Evolutionary conservation across 92 coral and sea anemone genomes (phyloP).

Genomic region (Palythoa grandis): DNA sequence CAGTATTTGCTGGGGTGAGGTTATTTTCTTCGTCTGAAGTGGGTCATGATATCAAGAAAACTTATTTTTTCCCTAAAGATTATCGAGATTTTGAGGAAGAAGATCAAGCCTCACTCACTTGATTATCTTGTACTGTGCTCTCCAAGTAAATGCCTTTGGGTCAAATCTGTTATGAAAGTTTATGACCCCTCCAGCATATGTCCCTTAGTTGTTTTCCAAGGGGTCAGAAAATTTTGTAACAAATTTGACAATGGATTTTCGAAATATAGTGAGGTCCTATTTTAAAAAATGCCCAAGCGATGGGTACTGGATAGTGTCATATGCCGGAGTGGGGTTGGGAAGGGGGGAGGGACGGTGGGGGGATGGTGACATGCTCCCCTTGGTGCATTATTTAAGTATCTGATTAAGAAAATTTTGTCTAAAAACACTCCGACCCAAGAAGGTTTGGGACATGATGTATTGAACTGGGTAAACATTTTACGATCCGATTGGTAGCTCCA

Average conservation of each 20-base stretch:
- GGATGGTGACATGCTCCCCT: not conserved
- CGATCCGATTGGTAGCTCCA: not conserved
- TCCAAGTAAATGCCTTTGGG: not conserved
- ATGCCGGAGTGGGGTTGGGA: not conserved
- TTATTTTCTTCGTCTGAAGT: constrained; percentile 10
- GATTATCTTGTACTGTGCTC: not conserved
- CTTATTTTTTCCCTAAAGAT: not conserved
- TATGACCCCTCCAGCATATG: not conserved
- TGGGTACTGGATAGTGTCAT: not conserved
- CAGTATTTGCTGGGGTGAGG: not conserved
- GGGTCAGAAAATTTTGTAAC: not conserved
- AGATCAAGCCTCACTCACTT: not conserved
- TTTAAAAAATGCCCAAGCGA: not conserved
- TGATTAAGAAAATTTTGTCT: not conserved
- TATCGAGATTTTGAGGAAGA: not conserved
- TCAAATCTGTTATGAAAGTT: not conserved
- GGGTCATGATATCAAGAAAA: constrained; percentile 5
- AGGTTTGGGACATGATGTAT: constrained; percentile 3
- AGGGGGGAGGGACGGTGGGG: not conserved
- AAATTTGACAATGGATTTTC: not conserved
- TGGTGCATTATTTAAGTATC: not conserved
- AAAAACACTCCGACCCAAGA: not conserved
- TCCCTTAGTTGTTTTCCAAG: not conserved
- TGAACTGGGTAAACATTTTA: not conserved
- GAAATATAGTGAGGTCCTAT: not conserved